Evolutionary conservation across 2,888 invertebrate genomes (phyloP).

Genomic region (Ryuthela nishihirai): DNA sequence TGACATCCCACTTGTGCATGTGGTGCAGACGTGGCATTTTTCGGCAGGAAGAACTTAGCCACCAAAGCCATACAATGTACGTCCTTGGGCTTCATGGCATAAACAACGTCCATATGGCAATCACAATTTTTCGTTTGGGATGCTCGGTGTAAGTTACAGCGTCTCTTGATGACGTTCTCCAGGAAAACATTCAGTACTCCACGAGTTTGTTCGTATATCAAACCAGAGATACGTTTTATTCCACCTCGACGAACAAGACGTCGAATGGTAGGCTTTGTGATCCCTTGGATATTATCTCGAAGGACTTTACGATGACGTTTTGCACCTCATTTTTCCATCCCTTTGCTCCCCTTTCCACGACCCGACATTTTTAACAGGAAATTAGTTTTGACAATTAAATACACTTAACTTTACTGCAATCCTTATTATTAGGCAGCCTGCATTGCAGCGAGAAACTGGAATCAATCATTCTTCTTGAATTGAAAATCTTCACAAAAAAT

Average conservation of each 20-base stretch:
- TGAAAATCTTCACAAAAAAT: too few species aligned
- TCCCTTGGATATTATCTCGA: too few species aligned
- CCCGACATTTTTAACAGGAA: slow-evolving; percentile 62
- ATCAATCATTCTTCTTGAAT: too few species aligned
- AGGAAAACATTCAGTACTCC: slow-evolving; percentile 75
- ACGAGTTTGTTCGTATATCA: slow-evolving; percentile 63
- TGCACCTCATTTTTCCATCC: slow-evolving; percentile 73
- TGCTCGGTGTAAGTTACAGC: slow-evolving; percentile 82
- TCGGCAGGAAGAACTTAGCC: too few species aligned
- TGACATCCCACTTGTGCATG: too few species aligned
- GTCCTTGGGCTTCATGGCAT: slow-evolving; percentile 75
- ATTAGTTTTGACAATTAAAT: too few species aligned
- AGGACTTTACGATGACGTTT: slow-evolving; percentile 72
- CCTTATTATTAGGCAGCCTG: too few species aligned
- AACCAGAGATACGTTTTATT: slow-evolving; percentile 37
- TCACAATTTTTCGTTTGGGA: slow-evolving; percentile 81
- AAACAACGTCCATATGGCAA: slow-evolving; percentile 83
- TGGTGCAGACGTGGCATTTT: too few species aligned
- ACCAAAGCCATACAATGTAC: slow-evolving; percentile 75
- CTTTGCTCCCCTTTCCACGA: slow-evolving; percentile 73
- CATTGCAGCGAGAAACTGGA: too few species aligned
- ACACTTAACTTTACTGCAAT: too few species aligned
- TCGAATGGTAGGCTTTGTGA: slow-evolving; percentile 68
- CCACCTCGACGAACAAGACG: slow-evolving; percentile 65
- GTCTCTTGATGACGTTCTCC: slow-evolving; percentile 75